These are phyloP conservation scores for Drosophila neonasuta DNA, from an alignment of 2,888 invertebrate species.

Conservation along the genomic window DNA sequence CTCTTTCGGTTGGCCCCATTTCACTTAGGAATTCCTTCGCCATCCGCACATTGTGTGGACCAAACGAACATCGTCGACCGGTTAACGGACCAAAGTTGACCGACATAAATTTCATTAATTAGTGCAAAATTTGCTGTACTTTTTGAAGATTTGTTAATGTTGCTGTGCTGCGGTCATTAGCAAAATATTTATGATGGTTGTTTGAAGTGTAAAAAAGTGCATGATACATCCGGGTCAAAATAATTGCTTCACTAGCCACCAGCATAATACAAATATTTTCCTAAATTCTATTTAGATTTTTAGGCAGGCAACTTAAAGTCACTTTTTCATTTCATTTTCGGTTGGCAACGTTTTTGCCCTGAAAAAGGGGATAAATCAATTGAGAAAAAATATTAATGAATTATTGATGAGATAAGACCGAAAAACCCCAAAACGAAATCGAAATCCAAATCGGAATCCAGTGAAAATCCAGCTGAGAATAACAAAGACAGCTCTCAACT, in stretches of 20 bases:
- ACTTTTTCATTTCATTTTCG: neutral
- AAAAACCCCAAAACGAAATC: neutral
- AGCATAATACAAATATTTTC: neutral
- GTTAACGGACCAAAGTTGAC: constrained; percentile 51
- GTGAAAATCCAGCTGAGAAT: constrained; percentile 10
- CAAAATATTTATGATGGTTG: constrained; percentile 51
- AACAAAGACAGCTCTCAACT: neutral
- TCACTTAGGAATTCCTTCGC: constrained; percentile 20
- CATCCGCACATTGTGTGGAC: constrained; percentile 14
- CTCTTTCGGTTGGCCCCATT: constrained; percentile 48
- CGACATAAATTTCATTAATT: constrained; percentile 69
- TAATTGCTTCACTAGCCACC: neutral
- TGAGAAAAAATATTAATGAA: constrained; percentile 70
- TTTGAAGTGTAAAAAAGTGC: constrained; percentile 22
- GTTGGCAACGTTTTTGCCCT: constrained; percentile 46
- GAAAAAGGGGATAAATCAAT: constrained; percentile 64
- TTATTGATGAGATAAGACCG: constrained; percentile 60
- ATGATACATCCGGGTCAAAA: constrained; percentile 6
- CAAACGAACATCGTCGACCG: neutral
- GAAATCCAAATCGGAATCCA: neutral
- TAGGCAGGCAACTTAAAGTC: neutral
- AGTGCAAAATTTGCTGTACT: constrained; percentile 45
- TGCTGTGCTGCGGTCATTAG: constrained; percentile 44
- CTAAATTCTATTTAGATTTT: neutral
- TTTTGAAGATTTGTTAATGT: constrained; percentile 58